Evolutionary conservation across 2,888 invertebrate genomes (phyloP), one percentile per base, ranked within the genome.

Genomic region (Hydrotaea diabolus): DNA sequence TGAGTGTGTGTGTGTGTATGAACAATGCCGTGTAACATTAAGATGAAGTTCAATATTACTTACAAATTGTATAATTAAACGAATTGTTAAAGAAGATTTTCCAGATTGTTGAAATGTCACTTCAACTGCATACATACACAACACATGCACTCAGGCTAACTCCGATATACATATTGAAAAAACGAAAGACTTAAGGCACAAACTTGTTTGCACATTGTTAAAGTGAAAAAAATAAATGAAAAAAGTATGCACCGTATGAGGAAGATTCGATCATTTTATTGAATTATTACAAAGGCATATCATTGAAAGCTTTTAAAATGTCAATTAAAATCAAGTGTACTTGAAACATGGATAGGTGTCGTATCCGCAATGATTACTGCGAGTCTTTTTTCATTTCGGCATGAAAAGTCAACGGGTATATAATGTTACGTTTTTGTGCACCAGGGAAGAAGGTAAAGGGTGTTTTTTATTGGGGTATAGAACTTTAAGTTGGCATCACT

Each of bases 41-140:
- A 43, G 72, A 55, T 85, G 82, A 85, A 85, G 82, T 82, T 85
- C 85, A 82, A 80, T 82, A 82, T 55, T 85, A 74, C 69, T 82
- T 74, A 76, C 66, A 81, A 81, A 76, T 80, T 79, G 73, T 82
- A 62, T 82, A 77, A 79, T 74, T 85, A 78, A 78, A 72, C 79
- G 46, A 21, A 76, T 66, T 85, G 78, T 81, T 81, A 64, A 76
- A 81, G 78, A 85, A 77, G 77, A 49, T 77, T 77, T 77, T 71
- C 80, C 49, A 71, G 80, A 80, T 81, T 84, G n/a, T 73, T 57
- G 9, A 73, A 73, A 73, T 43, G 73, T 46, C 31, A 46, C 3
- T 66, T 9, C 13, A 66, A 13, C n/a, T 39, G 13, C 19, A 19
- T 19, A 62, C 66, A 66, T 66, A 21, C 17, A 23, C 13, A 23